Conservation (phyloP, 2,888 invertebrate genomes). For the Odontocolon sp. region DNA sequence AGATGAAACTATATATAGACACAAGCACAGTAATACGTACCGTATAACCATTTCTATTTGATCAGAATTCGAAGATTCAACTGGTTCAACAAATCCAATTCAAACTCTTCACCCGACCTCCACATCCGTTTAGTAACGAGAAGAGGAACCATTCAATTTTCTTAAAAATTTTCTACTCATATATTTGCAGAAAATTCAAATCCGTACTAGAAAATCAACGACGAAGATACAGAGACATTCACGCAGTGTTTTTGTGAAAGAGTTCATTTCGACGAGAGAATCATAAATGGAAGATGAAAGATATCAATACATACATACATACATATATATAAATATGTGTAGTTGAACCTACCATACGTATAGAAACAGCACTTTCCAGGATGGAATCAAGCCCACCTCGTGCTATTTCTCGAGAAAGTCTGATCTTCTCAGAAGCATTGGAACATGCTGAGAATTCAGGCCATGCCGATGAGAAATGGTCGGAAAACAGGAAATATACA, state of each 20-base stretch:
- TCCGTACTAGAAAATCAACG: too few species aligned
- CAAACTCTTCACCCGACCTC: too few species aligned
- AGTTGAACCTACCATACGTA: neutral
- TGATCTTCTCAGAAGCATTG: constrained; percentile 15
- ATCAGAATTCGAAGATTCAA: neutral
- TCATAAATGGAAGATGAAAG: neutral
- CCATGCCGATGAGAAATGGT: constrained; percentile 37
- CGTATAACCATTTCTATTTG: neutral
- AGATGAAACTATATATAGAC: neutral
- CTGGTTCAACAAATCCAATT: too few species aligned
- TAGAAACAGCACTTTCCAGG: constrained; percentile 19
- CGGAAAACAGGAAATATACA: constrained; percentile 17
- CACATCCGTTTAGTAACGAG: too few species aligned
- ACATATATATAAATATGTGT: neutral
- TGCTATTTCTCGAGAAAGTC: neutral
- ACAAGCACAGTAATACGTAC: neutral
- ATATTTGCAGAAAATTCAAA: too few species aligned
- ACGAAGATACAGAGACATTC: too few species aligned
- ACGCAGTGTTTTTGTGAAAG: neutral
- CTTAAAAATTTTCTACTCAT: too few species aligned
- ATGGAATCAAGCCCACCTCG: constrained; percentile 23
- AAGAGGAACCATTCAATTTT: too few species aligned
- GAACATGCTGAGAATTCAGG: constrained; percentile 25
- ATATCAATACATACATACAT: too few species aligned
- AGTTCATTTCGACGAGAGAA: neutral